Percentiles rank a stretch among this genome's conserved stretches.
Evolutionary conservation across 2,888 invertebrate species (phyloP).

Genomic region (Drosophila birchii): DNA sequence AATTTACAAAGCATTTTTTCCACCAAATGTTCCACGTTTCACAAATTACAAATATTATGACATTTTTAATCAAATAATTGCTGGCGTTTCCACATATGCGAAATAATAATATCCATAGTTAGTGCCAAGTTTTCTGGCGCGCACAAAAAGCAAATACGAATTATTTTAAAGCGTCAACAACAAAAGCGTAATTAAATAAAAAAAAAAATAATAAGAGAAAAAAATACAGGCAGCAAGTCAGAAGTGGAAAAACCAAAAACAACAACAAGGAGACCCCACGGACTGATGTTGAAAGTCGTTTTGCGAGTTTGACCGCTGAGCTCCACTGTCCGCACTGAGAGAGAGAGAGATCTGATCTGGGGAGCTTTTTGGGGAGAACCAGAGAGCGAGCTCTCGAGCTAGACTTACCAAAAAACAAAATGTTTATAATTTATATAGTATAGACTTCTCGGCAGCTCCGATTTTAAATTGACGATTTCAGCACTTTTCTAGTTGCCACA

Average conservation of each 20-base stretch:
- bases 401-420: conserved; percentile 39
- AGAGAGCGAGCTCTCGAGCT: conserved; percentile 17
- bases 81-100: conserved; percentile 61
- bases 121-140: conserved; percentile 6
- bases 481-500: conserved; percentile 45
- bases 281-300: conserved; percentile 83
- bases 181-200: conserved; percentile 65
- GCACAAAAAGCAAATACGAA: conserved; percentile 50
- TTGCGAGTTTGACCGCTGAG: conserved; percentile 75
- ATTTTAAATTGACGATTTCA: conserved; percentile 46
- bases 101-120: conserved; percentile 23
- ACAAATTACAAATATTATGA: conserved; percentile 18
- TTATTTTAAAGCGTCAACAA: conserved; percentile 52
- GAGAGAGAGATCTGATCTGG: conserved; percentile 37
- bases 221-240: conserved; percentile 29
- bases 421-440: conserved; percentile 40
- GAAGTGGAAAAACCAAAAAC: conserved; percentile 31
- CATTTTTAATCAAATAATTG: conserved; percentile 33
- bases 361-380: conserved; percentile 6
- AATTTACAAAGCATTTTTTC: neutral
- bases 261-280: conserved; percentile 41
- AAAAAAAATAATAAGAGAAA: conserved; percentile 38
- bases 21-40: conserved; percentile 28
- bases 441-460: conserved; percentile 47
- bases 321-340: conserved; percentile 19